Conservation (phyloP, 1,140 invertebrate genomes). For the Heliconius congener region DNA sequence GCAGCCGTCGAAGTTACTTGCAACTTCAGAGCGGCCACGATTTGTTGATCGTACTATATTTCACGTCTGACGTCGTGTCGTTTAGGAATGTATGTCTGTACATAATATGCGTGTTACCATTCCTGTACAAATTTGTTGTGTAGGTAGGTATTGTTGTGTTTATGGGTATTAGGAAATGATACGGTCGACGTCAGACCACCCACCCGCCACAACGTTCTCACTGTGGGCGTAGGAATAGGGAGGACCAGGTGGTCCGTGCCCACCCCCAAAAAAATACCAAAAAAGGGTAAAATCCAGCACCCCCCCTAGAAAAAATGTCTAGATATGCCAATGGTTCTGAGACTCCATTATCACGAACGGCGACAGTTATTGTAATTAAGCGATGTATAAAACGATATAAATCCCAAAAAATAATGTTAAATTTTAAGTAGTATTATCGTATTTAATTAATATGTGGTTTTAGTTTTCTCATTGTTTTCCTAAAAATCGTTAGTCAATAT, state of each 20-base stretch:
- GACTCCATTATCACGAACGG: not conserved
- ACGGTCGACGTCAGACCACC: not conserved
- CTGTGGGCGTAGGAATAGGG: no score
- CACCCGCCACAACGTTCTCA: not conserved
- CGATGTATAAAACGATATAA: conserved; percentile 23
- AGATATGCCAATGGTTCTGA: no score
- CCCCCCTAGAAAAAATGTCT: no score
- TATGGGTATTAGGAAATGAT: conserved; percentile 1
- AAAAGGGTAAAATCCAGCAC: no score
- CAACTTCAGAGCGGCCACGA: no score
- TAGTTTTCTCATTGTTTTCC: conserved; percentile 16
- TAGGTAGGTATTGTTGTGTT: conserved; percentile 10
- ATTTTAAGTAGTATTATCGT: conserved; percentile 23
- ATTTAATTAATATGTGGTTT: conserved; percentile 19
- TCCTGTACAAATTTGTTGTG: conserved; percentile 16
- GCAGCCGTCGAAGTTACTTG: no score
- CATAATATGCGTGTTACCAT: conserved; percentile 20
- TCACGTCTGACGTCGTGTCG: conserved; percentile 8
- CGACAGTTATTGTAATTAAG: not conserved
- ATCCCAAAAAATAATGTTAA: conserved; percentile 25
- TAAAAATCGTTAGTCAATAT: conserved; percentile 19
- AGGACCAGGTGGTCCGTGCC: no score
- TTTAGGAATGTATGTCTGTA: conserved; percentile 1
- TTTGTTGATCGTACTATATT: no score
- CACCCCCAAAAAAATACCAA: no score